Evolutionary conservation across 2,113 vertebrate species (phyloP).

Genomic region (Gavia stellata): DNA sequence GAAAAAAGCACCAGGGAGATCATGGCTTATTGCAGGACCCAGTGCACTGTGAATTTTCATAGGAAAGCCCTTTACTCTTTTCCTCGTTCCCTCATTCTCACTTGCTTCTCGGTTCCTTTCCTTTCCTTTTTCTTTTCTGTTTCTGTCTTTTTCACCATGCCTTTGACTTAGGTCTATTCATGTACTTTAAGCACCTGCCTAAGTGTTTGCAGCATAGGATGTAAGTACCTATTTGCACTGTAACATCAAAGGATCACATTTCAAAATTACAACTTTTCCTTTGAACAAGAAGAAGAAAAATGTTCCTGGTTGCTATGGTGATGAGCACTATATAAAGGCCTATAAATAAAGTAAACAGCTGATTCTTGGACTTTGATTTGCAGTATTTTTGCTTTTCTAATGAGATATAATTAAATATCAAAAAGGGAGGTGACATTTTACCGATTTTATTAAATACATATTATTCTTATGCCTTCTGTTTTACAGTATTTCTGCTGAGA

Average conservation of each 20-base stretch:
- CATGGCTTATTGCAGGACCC: background rate
- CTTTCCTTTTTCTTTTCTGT: background rate
- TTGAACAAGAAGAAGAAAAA: background rate
- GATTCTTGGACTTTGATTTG: slow-evolving; percentile 36
- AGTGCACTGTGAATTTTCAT: background rate
- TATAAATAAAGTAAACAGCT: slow-evolving; percentile 58
- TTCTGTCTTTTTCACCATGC: background rate
- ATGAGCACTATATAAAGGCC: background rate
- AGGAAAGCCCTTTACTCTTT: background rate
- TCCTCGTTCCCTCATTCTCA: background rate
- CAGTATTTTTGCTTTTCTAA: slow-evolving; percentile 26
- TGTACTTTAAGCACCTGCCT: background rate
- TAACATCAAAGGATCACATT: background rate
- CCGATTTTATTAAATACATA: background rate
- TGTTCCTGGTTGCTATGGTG: slow-evolving; percentile 37
- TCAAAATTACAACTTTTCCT: slow-evolving; percentile 29
- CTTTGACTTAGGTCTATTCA: background rate
- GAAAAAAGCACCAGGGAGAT: background rate
- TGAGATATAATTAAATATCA: slow-evolving; percentile 21
- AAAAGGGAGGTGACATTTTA: background rate
- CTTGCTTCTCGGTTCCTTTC: background rate
- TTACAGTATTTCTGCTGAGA: background rate
- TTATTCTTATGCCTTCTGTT: background rate
- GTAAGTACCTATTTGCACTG: background rate
- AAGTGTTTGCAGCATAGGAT: background rate